Evolutionary conservation across 1,140 invertebrate species (phyloP), one percentile per base, ranked within the genome.

Genomic region (Drosophila navojoa): DNA sequence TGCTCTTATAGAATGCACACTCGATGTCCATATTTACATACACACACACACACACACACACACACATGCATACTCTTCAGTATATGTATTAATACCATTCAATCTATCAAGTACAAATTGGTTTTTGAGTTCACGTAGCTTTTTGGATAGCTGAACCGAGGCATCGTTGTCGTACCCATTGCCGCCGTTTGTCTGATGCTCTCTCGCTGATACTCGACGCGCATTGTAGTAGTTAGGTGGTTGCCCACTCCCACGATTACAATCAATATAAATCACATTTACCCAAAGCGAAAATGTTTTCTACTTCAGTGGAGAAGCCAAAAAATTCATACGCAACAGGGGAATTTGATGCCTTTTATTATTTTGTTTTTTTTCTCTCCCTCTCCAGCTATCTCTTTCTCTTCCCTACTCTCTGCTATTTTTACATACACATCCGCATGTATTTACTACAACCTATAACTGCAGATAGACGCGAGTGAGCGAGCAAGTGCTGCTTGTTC

Each of bases 221-320:
- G 77, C 77, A 71, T 84, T 84, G 79, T 82, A 71, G 71, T 85
- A 71, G 71, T 85, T 77, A 63, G 68, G 73, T 68, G 60, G 59
- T 58, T 67, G 70, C 71, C 71, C 82, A 71, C 79, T 82, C 79
- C 79, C 79, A 54, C 84, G 84, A 89, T 89, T 89, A 89, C 84
- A 89, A 89, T 89, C 84, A 89, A 89, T 89, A 89, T 89, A 89
- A 89, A 89, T 89, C 84, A 89, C 84, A 89, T 89, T 89, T 89
- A 90, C 84, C 84, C 84, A 89, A 81, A 89, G 84, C 84, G 84
- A 89, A 89, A 89, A 89, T 89, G 85, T 76, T 89, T 89, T 89
- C 84, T 89, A 89, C 84, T 89, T 80, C 84, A 71, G 70, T 60
- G 77, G 71, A 84, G 71, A 71, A 89, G 84, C 85, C 82, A 80